Evolutionary conservation across 2,797 vertebrate species (phyloP).

Genomic region (Trachurus trachurus): DNA sequence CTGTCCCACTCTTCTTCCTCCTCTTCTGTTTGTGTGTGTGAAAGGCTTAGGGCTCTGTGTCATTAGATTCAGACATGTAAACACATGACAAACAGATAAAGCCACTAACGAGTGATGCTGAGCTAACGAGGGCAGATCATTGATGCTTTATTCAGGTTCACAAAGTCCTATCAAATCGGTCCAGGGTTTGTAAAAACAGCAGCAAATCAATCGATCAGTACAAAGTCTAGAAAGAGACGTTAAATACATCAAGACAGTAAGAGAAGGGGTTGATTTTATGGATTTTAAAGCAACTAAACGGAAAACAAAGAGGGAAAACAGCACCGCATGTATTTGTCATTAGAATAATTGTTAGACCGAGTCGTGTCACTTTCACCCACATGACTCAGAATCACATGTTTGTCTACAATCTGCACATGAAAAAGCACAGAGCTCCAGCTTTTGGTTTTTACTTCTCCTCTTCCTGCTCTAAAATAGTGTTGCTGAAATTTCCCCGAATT

Average conservation of each 20-base stretch:
- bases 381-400: neutral
- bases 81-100: neutral
- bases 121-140: too few species aligned
- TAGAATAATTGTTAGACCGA: neutral
- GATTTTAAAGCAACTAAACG: neutral
- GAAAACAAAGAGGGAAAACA: neutral
- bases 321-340: neutral
- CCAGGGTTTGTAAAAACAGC: neutral
- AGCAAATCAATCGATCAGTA: neutral
- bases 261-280: neutral
- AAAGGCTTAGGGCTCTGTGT: conserved; percentile 52
- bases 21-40: conserved; percentile 24
- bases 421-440: neutral
- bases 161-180: neutral
- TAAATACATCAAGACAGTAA: neutral
- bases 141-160: neutral
- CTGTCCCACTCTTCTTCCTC: conserved; percentile 34
- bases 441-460: neutral
- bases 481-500: too few species aligned
- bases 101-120: too few species aligned
- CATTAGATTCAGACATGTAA: conserved; percentile 30
- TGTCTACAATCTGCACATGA: neutral
- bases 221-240: neutral
- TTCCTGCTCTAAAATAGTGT: neutral
- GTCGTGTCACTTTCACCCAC: neutral